A percentile compares a stretch with the other conserved stretches of the same genome.
Conservation (phyloP, 2,113 vertebrate genomes). For the Nibea albiflora region DNA sequence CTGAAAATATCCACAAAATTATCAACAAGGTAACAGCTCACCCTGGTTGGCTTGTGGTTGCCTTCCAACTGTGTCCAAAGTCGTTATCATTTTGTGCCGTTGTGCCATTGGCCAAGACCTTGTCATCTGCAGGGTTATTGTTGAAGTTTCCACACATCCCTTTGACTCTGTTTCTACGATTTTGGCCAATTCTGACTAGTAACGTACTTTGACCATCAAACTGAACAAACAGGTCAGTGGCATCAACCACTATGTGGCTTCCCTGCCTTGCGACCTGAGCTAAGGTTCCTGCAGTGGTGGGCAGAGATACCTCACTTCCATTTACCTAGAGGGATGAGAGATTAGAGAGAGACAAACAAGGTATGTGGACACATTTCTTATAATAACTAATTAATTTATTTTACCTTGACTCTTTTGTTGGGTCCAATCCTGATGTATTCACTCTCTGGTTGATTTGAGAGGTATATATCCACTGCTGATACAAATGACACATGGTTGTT, state of each 20-base stretch:
- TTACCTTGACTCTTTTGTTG: conserved; percentile 72
- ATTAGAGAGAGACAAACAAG: not conserved
- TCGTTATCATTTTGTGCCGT: conserved; percentile 62
- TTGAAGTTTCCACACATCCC: conserved; percentile 83
- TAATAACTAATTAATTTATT: not conserved
- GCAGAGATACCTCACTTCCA: conserved; percentile 44
- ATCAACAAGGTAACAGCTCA: conserved; percentile 36
- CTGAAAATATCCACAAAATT: not conserved
- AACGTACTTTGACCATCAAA: conserved; percentile 72
- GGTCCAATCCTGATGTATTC: conserved; percentile 66
- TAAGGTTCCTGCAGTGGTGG: conserved; percentile 35
- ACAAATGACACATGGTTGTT: conserved; percentile 77
- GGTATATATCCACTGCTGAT: conserved; percentile 75
- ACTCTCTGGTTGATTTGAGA: conserved; percentile 38
- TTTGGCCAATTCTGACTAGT: conserved; percentile 55
- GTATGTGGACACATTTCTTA: no score
- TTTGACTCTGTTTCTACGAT: conserved; percentile 43
- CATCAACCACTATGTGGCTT: conserved; percentile 63
- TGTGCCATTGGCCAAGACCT: conserved; percentile 68
- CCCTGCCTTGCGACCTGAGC: conserved; percentile 51
- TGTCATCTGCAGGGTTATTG: conserved; percentile 75
- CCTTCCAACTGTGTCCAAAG: conserved; percentile 81
- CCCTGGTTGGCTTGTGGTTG: conserved; percentile 65
- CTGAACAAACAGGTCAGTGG: conserved; percentile 59
- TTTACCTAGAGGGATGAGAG: conserved; percentile 68